Evolutionary conservation across 2,888 invertebrate species (phyloP).

Genomic region (Corythucha ciliata): DNA sequence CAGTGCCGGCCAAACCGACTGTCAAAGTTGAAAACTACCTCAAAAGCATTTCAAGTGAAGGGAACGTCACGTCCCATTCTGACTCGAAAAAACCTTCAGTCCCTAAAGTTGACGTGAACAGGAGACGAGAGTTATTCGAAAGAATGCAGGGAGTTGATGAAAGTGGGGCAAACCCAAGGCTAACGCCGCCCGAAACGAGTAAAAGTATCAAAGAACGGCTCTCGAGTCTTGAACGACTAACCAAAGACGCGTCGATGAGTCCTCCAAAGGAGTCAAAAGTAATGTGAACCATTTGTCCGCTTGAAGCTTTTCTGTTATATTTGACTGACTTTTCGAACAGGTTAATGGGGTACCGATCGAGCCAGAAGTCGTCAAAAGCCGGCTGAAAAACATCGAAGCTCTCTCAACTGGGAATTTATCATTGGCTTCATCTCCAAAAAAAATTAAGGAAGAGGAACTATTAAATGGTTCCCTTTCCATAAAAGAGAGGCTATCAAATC

Average conservation of each 20-base stretch:
- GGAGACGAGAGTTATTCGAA: constrained; percentile 75
- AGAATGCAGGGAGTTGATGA: constrained; percentile 40
- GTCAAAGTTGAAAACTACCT: constrained; percentile 56
- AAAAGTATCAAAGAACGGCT: constrained; percentile 47
- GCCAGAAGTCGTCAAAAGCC: constrained; percentile 31
- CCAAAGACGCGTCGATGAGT: constrained; percentile 15
- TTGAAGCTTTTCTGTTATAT: too few species aligned
- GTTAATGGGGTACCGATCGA: constrained; percentile 16
- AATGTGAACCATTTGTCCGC: too few species aligned
- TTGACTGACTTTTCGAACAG: too few species aligned
- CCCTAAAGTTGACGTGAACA: constrained; percentile 66
- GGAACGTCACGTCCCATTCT: constrained; percentile 32
- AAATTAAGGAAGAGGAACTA: constrained; percentile 37
- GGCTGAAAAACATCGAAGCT: constrained; percentile 39
- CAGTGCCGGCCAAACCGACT: constrained; percentile 36
- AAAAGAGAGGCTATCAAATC: constrained; percentile 47
- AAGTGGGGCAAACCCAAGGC: constrained; percentile 37
- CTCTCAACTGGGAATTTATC: constrained; percentile 38
- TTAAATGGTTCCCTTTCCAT: constrained; percentile 43
- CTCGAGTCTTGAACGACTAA: constrained; percentile 39
- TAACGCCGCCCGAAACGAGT: constrained; percentile 36
- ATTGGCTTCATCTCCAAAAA: neutral
- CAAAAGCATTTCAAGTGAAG: constrained; percentile 52
- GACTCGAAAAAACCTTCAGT: constrained; percentile 53
- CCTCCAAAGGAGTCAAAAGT: constrained; percentile 12